phyloP scores from a whole-genome alignment of 2,888 invertebrate species.

The Globia sparganii region DNA sequence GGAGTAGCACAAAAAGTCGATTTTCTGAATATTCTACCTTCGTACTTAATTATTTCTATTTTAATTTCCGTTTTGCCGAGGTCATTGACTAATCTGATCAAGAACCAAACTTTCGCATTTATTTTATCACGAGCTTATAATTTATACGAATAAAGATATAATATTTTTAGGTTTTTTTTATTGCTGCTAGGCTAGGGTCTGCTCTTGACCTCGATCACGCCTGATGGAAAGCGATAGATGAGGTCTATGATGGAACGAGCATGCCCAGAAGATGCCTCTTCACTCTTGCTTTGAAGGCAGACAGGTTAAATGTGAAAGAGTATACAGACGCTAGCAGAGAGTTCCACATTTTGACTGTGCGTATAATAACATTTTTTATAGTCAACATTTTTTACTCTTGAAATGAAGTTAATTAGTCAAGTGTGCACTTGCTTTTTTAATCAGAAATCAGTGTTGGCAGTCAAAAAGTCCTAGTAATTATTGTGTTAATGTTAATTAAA shows the following conservation, averaged over 20 bases:
- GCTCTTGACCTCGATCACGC: not conserved
- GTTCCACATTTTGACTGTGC: not conserved
- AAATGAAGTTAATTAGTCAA: not conserved
- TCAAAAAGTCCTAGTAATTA: conserved; percentile 23
- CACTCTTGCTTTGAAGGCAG: not conserved
- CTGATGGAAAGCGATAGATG: not conserved
- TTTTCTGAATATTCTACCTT: not conserved
- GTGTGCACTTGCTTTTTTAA: not conserved
- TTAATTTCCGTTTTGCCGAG: conserved; percentile 19
- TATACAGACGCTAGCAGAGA: not conserved
- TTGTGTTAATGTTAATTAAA: conserved; percentile 33
- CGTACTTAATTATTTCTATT: conserved; percentile 22
- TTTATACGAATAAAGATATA: not conserved
- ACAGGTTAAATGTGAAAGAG: not conserved
- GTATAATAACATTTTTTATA: not conserved
- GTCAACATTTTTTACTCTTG: not conserved
- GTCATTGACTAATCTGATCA: conserved; percentile 34
- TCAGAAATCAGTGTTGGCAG: conserved; percentile 7
- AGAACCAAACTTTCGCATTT: conserved; percentile 25
- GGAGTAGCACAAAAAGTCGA: not conserved
- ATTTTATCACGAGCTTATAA: not conserved
- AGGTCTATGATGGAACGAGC: not conserved
- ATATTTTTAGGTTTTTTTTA: not conserved
- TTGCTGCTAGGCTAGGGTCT: not conserved
- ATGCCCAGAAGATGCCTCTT: not conserved